Evolutionary conservation across 2,888 invertebrate species (phyloP).

Genomic region (Lasius platythorax): DNA sequence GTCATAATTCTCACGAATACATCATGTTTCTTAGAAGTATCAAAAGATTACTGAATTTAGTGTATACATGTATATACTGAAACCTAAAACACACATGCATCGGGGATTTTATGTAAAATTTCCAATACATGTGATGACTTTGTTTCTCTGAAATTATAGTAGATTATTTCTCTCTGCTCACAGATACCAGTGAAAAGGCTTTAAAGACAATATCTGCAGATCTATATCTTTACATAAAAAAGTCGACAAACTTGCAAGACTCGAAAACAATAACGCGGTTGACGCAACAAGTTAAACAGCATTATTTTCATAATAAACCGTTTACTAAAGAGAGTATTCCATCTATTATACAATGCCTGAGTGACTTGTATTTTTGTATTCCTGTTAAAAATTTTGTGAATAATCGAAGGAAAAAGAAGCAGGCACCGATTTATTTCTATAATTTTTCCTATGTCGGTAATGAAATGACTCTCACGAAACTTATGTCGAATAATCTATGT

Average conservation of each 20-base stretch:
- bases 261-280: neutral
- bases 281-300: slow-evolving; percentile 82
- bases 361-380: slow-evolving; percentile 86
- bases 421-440: slow-evolving; percentile 87
- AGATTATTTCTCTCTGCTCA: slow-evolving; percentile 1
- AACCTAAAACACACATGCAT: neutral
- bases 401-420: slow-evolving; percentile 83
- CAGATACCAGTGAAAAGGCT: slow-evolving; percentile 77
- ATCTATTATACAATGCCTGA: slow-evolving; percentile 85
- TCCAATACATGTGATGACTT: neutral
- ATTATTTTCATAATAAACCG: slow-evolving; percentile 86
- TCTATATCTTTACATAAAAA: neutral
- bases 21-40: slow-evolving; percentile 63
- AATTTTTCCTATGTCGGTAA: slow-evolving; percentile 86
- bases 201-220: neutral
- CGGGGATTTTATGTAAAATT: neutral
- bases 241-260: neutral
- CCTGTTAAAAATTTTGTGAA: slow-evolving; percentile 84
- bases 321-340: slow-evolving; percentile 83
- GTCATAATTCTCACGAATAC: slow-evolving; percentile 83
- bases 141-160: neutral
- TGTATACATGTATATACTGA: neutral
- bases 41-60: neutral
- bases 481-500: neutral
- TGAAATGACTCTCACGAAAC: slow-evolving; percentile 47